These are phyloP conservation scores for Hoplodrina blanda DNA, from an alignment of 2,888 invertebrate genomes.

Conservation along the genomic window DNA sequence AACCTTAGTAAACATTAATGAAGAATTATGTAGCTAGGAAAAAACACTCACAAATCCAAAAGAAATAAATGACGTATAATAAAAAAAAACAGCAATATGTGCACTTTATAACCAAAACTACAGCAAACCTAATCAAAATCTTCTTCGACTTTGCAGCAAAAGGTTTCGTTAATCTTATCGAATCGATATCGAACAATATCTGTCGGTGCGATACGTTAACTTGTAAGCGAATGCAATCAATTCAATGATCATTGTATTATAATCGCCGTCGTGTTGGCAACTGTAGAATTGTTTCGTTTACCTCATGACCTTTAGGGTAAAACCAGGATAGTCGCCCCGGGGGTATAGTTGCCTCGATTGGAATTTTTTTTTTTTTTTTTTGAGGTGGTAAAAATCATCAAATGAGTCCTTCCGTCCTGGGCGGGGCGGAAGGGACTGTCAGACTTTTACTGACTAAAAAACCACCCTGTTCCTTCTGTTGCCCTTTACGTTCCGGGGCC, in stretches of 20 bases:
- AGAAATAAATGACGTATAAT: constrained; percentile 3
- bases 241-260: constrained; percentile 62
- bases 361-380: too few relatives aligned
- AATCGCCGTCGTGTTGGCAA: constrained; percentile 49
- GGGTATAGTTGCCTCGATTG: too few relatives aligned
- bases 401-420: too few relatives aligned
- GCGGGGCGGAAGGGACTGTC: too few relatives aligned
- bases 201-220: constrained; percentile 42
- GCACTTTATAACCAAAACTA: constrained; percentile 35
- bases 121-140: constrained; percentile 32
- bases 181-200: constrained; percentile 61
- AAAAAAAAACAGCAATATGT: constrained; percentile 13
- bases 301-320: constrained; percentile 33
- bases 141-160: constrained; percentile 46
- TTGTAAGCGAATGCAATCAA: constrained; percentile 48
- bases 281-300: constrained; percentile 26
- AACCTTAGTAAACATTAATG: constrained; percentile 38
- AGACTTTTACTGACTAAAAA: too few relatives aligned
- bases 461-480: too few relatives aligned
- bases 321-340: too few relatives aligned
- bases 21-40: constrained; percentile 9
- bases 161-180: constrained; percentile 67
- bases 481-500: too few relatives aligned
- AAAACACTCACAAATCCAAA: background rate
- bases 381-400: too few relatives aligned